Evolutionary conservation across 1,140 invertebrate species (phyloP).

Genomic region (Scaptomyza graminum): DNA sequence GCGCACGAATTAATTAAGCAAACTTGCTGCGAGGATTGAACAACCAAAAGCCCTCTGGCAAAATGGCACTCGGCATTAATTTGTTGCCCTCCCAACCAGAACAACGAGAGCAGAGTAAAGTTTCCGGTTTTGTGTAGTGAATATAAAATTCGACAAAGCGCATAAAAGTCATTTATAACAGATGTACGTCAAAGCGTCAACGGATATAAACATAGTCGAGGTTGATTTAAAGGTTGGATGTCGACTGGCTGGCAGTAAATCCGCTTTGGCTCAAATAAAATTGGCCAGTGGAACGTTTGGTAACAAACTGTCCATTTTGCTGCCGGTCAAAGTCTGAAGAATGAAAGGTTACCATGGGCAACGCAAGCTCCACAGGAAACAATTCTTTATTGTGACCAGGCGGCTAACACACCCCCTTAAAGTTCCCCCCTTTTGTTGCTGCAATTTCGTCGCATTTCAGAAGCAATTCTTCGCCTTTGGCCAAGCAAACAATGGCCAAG

Average conservation of each 20-base stretch:
- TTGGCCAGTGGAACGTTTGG: not conserved
- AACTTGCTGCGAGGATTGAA: no score
- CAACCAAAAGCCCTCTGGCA: no score
- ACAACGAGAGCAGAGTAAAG: no score
- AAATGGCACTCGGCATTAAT: no score
- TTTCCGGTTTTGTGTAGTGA: no score
- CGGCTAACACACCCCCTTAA: not conserved
- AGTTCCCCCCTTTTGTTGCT: not conserved
- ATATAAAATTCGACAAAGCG: no score
- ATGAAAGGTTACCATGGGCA: not conserved
- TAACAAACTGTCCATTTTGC: not conserved
- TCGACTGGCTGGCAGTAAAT: no score
- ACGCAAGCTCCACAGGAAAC: slow-evolving; percentile 2
- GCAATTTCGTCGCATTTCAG: slow-evolving; percentile 4
- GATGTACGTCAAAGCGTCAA: no score
- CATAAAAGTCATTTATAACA: slow-evolving; percentile 1
- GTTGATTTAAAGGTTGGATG: no score
- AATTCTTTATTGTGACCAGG: slow-evolving; percentile 4
- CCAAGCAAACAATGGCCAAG: slow-evolving; percentile 6
- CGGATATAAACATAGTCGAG: no score
- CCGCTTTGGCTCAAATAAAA: not conserved
- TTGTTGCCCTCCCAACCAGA: no score
- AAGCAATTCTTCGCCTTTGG: slow-evolving; percentile 1
- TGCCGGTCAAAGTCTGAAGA: not conserved
- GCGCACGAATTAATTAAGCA: no score